phyloP scores from a whole-genome alignment of 2,797 vertebrate genomes.

The Pogonophryne albipinna region DNA sequence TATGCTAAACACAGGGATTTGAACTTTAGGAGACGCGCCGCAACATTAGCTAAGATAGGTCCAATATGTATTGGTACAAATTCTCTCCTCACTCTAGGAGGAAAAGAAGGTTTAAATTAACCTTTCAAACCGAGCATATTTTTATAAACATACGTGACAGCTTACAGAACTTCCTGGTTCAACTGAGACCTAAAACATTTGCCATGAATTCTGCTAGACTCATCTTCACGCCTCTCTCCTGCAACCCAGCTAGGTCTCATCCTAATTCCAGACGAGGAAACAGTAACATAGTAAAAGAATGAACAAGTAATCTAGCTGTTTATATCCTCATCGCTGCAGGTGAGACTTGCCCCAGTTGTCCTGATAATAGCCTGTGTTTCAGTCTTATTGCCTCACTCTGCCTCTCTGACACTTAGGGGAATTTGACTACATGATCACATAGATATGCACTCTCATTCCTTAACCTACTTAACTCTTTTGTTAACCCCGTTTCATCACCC shows the following conservation, averaged over 20 bases:
- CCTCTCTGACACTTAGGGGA: constrained; percentile 43
- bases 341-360: constrained; percentile 58
- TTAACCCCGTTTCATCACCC: constrained; percentile 64
- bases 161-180: not conserved
- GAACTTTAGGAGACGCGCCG: too few relatives aligned
- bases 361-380: constrained; percentile 53
- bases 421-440: constrained; percentile 55
- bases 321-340: constrained; percentile 55
- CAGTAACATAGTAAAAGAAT: constrained; percentile 33
- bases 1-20: too few relatives aligned
- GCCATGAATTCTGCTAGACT: not conserved
- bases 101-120: too few relatives aligned
- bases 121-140: too few relatives aligned
- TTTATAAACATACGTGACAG: not conserved
- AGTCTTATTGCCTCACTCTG: constrained; percentile 64
- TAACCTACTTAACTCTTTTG: constrained; percentile 56
- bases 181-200: not conserved
- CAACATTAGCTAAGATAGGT: not conserved
- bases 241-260: not conserved
- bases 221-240: constrained; percentile 4
- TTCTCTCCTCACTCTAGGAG: too few relatives aligned
- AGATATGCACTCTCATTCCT: constrained; percentile 48
- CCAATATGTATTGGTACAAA: not conserved
- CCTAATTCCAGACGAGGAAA: constrained; percentile 3
- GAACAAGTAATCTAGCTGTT: constrained; percentile 35